Evolutionary conservation across 2,797 vertebrate species (phyloP).

Genomic region (Brotogeris chrysoptera): DNA sequence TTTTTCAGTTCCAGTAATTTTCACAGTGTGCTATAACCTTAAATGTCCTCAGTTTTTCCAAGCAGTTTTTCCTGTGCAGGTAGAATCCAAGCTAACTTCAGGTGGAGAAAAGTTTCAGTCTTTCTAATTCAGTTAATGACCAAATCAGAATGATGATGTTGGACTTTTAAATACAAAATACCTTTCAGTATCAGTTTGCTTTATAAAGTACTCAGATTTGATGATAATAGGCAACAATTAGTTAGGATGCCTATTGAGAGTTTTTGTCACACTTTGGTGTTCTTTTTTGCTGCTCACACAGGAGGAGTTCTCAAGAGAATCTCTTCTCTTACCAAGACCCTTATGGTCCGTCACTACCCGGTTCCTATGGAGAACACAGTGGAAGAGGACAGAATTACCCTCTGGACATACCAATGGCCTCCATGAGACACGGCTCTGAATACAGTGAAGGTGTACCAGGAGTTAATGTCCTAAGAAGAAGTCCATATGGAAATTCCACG

Average conservation of each 20-base stretch:
- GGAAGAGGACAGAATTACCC: not conserved
- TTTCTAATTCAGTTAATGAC: not conserved
- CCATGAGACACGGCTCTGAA: not conserved
- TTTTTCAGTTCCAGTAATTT: not conserved
- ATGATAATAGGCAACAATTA: not conserved
- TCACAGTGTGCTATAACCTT: not conserved
- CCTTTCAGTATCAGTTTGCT: not conserved
- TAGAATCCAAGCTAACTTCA: not conserved
- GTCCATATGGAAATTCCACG: not conserved
- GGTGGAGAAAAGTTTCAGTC: not conserved
- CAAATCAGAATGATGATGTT: not conserved
- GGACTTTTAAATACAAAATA: not conserved
- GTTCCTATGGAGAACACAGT: not conserved
- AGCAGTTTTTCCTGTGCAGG: not conserved
- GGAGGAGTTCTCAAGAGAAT: conserved; percentile 4
- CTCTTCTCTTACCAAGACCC: not conserved
- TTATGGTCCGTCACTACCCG: not conserved
- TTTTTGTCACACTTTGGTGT: not conserved
- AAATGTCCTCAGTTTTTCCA: not conserved
- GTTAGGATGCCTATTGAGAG: not conserved
- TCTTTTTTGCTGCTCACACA: not conserved
- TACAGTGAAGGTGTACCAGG: not conserved
- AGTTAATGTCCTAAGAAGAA: not conserved
- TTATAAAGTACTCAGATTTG: not conserved
- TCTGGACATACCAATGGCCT: conserved; percentile 50